Evolutionary conservation across 2,113 vertebrate genomes (phyloP), one percentile per base, ranked within the genome.

Genomic region (Elaphurus davidianus): DNA sequence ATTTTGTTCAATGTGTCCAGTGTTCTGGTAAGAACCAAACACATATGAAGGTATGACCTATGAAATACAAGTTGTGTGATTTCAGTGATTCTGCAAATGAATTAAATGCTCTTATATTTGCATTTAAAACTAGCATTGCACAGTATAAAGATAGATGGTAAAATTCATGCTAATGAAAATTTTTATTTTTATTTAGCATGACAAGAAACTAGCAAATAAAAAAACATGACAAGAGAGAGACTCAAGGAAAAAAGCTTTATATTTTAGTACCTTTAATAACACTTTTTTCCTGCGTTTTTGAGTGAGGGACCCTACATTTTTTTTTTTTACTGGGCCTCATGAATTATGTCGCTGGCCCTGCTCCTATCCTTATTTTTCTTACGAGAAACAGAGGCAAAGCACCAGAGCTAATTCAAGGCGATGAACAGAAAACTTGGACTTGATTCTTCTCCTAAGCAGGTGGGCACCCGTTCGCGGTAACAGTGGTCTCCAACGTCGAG

Each of bases 131-230:
- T 57, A 89, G 30, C 45, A 52, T 27, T 14, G 15, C 13, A 27
- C 43, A 82, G 45, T 60, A 62, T 43, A 71, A 92, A 86, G 54
- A 89, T 43, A 76, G 36, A 47, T 57, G 87, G 74, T 92, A 96
- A 95, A 94, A 78, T 86, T 62, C 67, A 94, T 67, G 67, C 82
- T 78, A 83, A 76, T 87, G n/a, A 67, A 47, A 91, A 30, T n/a
- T 74, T 91, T 93, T 19, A 92, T 76, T 90, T 97, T 97, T 96
- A 97, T 94, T 97, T 90, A 91, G 82, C 36, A 89, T 5, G 12
- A 86, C 16, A 91, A 52, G 50, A 45, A 87, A 79, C 21, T 76
- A 92, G 52, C 55, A 94, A 79, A 88, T 78, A 82, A 50, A 64
- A 64, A 94, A 76, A n/a, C 28, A 88, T 25, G 64, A 60, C 19